Percentiles rank a stretch among this genome's conserved stretches.
These are phyloP conservation scores for Blastomussa wellsi DNA, from an alignment of 92 coral and sea anemone species.

Conservation along the genomic window DNA sequence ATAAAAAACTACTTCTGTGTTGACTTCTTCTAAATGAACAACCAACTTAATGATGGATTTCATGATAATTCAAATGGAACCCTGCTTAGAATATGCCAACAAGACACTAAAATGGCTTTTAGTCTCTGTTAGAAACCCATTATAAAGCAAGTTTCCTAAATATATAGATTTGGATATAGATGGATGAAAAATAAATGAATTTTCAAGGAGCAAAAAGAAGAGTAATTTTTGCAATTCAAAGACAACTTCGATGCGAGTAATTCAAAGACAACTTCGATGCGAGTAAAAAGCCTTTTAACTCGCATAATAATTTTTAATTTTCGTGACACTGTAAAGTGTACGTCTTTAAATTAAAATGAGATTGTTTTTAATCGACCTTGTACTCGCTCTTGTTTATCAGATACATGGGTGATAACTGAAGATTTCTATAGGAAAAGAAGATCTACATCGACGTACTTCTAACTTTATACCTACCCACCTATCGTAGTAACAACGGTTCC, in stretches of 20 bases:
- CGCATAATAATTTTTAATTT: neutral
- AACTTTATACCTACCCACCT: constrained; percentile 59
- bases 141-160: neutral
- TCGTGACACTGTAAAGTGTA: neutral
- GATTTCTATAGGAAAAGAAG: neutral
- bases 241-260: neutral
- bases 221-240: neutral
- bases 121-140: constrained; percentile 17
- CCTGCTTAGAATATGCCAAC: neutral
- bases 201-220: constrained; percentile 4
- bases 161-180: neutral
- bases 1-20: neutral
- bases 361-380: neutral
- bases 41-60: neutral
- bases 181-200: constrained; percentile 15
- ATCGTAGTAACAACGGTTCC: constrained; percentile 98
- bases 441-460: neutral
- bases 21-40: constrained; percentile 26
- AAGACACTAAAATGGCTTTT: constrained; percentile 10
- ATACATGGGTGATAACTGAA: neutral
- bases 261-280: neutral
- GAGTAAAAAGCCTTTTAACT: too few relatives aligned
- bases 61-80: constrained; percentile 9
- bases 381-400: neutral
- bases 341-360: too few relatives aligned